Conservation (phyloP, 2,888 invertebrate genomes). For the Mantis religiosa region DNA sequence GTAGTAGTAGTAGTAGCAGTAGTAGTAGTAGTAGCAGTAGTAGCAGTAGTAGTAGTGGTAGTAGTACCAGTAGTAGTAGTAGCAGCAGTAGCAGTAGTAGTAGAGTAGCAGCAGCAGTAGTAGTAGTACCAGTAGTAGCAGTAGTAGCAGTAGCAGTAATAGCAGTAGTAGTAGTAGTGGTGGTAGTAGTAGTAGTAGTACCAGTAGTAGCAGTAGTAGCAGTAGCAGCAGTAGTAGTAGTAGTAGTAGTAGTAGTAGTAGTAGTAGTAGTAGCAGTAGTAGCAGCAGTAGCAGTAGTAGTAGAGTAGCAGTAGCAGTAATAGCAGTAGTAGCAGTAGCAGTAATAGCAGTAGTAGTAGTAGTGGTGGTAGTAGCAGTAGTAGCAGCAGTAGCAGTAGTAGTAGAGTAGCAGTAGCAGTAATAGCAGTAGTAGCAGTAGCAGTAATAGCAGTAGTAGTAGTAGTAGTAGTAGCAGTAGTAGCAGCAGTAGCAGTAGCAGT, state of each 20-base stretch:
- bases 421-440: background rate
- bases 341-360: background rate
- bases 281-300: background rate
- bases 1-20: background rate
- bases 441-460: background rate
- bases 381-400: background rate
- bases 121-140: background rate
- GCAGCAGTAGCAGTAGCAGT: background rate
- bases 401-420: too few species aligned
- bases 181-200: background rate
- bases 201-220: background rate
- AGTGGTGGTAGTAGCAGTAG: background rate
- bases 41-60: slow-evolving; percentile 2
- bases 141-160: background rate
- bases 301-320: too few species aligned
- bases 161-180: background rate
- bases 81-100: background rate
- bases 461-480: background rate
- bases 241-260: background rate
- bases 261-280: background rate
- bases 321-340: background rate
- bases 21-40: slow-evolving; percentile 1
- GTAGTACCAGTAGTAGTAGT: background rate
- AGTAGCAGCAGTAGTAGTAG: background rate
- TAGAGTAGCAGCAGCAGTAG: background rate